phyloP scores from a whole-genome alignment of 35 echinoderm and acorn worm genomes.

The Amphiura filiformis region DNA sequence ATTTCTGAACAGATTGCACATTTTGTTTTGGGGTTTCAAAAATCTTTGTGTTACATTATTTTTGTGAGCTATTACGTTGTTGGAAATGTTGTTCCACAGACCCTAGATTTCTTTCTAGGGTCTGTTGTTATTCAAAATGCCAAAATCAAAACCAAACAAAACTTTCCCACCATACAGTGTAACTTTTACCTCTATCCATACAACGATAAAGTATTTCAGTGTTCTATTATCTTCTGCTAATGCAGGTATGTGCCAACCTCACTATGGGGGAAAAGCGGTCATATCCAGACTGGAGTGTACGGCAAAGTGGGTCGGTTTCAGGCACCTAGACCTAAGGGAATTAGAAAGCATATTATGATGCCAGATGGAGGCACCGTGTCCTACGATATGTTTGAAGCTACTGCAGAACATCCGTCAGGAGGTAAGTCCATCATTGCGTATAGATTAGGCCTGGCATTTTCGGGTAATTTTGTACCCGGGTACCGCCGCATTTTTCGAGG shows the following conservation, averaged over 20 bases:
- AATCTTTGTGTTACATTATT: too few relatives aligned
- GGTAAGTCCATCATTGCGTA: slow-evolving; percentile 56
- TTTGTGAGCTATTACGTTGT: too few relatives aligned
- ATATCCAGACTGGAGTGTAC: slow-evolving; percentile 84
- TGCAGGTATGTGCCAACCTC: slow-evolving; percentile 82
- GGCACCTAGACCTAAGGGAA: slow-evolving; percentile 56
- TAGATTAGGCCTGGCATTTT: too few relatives aligned
- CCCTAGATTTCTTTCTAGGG: background rate
- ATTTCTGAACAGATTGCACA: too few relatives aligned
- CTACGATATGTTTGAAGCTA: slow-evolving; percentile 92
- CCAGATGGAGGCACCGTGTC: slow-evolving; percentile 80
- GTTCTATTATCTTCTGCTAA: too few relatives aligned
- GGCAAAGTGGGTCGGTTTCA: slow-evolving; percentile 85
- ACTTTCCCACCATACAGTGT: too few relatives aligned
- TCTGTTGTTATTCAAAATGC: background rate
- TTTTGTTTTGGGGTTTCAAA: too few relatives aligned
- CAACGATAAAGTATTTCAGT: too few relatives aligned
- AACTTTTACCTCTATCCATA: too few relatives aligned
- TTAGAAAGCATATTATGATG: slow-evolving; percentile 39
- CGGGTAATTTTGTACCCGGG: too few relatives aligned
- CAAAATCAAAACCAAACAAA: background rate
- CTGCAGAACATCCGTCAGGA: slow-evolving; percentile 46
- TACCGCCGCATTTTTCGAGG: too few relatives aligned
- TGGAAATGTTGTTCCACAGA: too few relatives aligned
- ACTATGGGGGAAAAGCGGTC: slow-evolving; percentile 82